These are phyloP conservation scores for Cryptus armator DNA, from an alignment of 2,888 invertebrate genomes.

Conservation along the genomic window DNA sequence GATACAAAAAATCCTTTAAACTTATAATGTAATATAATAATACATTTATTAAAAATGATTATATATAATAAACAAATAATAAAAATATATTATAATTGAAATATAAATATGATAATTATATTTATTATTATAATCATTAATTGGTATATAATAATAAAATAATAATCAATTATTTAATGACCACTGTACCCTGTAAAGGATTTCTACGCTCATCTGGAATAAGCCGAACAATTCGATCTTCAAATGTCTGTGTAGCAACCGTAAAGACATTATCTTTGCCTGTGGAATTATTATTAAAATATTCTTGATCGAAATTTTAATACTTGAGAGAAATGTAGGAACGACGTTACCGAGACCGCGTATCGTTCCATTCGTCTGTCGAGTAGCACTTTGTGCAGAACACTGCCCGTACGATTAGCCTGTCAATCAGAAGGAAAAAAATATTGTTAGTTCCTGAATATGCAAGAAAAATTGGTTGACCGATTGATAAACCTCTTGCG, in stretches of 20 bases:
- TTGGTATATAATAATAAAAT: no score
- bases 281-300: conserved; percentile 20
- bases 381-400: conserved; percentile 57
- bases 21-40: neutral
- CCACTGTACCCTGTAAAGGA: conserved; percentile 44
- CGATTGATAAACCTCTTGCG: neutral
- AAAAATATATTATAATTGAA: no score
- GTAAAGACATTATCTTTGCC: conserved; percentile 60
- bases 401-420: conserved; percentile 59
- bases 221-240: conserved; percentile 58
- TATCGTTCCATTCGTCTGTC: conserved; percentile 17
- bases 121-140: no score
- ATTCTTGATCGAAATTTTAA: neutral
- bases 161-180: neutral
- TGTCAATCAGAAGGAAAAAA: neutral
- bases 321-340: neutral
- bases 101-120: no score
- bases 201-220: conserved; percentile 48
- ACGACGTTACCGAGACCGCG: conserved; percentile 42
- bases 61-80: no score
- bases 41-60: neutral
- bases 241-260: conserved; percentile 50
- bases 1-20: neutral
- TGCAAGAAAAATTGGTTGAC: neutral
- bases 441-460: neutral